Evolutionary conservation across 92 coral and sea anemone species (phyloP).

Genomic region (Bergia sp.): DNA sequence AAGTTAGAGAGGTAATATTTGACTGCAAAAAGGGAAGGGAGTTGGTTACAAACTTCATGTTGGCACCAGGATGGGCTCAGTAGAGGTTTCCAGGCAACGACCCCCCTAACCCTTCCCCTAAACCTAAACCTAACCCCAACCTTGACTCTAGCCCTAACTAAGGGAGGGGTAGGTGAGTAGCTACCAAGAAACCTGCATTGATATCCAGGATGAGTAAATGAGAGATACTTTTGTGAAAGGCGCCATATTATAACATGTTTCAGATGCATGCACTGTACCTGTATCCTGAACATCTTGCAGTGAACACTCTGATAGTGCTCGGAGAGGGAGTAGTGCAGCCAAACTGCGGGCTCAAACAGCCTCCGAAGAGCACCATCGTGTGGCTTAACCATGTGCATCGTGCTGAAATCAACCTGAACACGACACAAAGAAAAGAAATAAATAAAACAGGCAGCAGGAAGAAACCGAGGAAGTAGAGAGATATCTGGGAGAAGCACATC

Average conservation of each 20-base stretch:
- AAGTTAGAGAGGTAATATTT: too few species aligned
- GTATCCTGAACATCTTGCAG: conserved; percentile 91
- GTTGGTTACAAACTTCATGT: too few species aligned
- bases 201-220: background rate
- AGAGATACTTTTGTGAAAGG: background rate
- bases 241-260: background rate
- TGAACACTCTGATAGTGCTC: conserved; percentile 86
- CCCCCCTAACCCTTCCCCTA: too few species aligned
- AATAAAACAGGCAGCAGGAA: background rate
- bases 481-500: too few species aligned
- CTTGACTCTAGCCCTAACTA: too few species aligned
- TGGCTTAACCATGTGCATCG: conserved; percentile 85
- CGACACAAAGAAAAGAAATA: background rate
- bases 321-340: conserved; percentile 86
- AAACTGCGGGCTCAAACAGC: conserved; percentile 91
- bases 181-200: too few species aligned
- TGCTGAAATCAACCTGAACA: conserved; percentile 84
- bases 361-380: conserved; percentile 80
- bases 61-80: too few species aligned
- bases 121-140: too few species aligned
- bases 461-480: too few species aligned
- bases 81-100: too few species aligned
- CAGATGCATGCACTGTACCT: conserved; percentile 54
- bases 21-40: too few species aligned
- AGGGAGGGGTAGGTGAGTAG: too few species aligned